phyloP scores from a whole-genome alignment of 2,888 invertebrate species.

The Conus canariensis region DNA sequence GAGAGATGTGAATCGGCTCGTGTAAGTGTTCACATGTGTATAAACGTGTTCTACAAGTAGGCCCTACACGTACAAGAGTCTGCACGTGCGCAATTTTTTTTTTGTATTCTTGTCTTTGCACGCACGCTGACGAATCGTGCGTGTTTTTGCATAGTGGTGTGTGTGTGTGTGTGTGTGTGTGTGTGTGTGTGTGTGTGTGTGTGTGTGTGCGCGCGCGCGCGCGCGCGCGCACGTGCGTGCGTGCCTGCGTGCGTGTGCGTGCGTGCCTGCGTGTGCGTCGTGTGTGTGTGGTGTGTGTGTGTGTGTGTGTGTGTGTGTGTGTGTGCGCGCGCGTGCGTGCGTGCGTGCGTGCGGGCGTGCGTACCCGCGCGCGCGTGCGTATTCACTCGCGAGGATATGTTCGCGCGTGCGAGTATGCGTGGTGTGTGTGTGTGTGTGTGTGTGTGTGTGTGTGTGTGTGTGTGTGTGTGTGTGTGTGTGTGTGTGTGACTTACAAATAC shows the following conservation, averaged over 20 bases:
- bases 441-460: too few relatives aligned
- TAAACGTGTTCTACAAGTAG: too few relatives aligned
- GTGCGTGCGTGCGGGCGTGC: not conserved
- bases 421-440: not conserved
- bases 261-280: not conserved
- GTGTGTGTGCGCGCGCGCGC: not conserved
- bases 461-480: too few relatives aligned
- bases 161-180: conserved; percentile 6
- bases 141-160: not conserved
- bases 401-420: not conserved
- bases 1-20: too few relatives aligned
- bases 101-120: too few relatives aligned
- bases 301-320: conserved; percentile 1
- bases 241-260: not conserved
- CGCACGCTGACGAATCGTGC: not conserved
- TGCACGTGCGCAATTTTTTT: too few relatives aligned
- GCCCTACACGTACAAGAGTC: too few relatives aligned
- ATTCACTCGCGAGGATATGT: too few relatives aligned
- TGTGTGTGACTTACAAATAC: too few relatives aligned
- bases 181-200: conserved; percentile 1
- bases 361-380: not conserved
- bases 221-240: not conserved
- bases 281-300: not conserved
- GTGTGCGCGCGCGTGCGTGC: not conserved
- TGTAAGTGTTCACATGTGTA: too few relatives aligned